A percentile compares a stretch with the other conserved stretches of the same genome.
These are phyloP conservation scores for Lasiurus cinereus DNA, from an alignment of 2,113 vertebrate species.

Conservation along the genomic window DNA sequence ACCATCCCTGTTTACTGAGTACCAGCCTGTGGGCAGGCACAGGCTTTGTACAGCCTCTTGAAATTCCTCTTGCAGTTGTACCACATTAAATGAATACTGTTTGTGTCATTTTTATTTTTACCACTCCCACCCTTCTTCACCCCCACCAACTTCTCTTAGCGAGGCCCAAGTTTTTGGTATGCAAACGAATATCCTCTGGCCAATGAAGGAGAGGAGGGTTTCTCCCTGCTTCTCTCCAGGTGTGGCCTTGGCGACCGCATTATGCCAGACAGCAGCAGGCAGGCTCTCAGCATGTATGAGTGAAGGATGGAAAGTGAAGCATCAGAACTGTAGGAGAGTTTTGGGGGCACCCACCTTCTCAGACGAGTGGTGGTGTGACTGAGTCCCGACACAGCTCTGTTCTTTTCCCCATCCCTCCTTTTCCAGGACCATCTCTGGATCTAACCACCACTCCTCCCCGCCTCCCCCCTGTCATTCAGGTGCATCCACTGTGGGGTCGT, in stretches of 20 bases:
- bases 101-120: neutral
- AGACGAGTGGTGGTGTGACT: neutral
- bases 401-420: neutral
- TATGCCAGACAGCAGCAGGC: neutral
- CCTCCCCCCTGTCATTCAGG: slow-evolving; percentile 83
- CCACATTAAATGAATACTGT: too few relatives aligned
- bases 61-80: too few relatives aligned
- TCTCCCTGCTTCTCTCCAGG: neutral
- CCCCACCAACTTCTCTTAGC: neutral
- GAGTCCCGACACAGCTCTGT: too few relatives aligned
- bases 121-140: neutral
- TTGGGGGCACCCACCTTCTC: neutral
- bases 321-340: too few relatives aligned
- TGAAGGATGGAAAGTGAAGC: neutral
- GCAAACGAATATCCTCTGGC: neutral
- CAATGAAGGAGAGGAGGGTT: neutral
- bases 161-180: neutral
- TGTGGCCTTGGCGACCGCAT: neutral
- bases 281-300: neutral
- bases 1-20: too few relatives aligned
- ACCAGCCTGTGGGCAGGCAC: too few relatives aligned
- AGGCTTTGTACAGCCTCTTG: too few relatives aligned
- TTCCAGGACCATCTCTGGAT: neutral
- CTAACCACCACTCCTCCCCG: neutral
- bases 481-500: slow-evolving; percentile 97